Base-by-base conservation (phyloP, 1,140 invertebrate species). In the Rhagoletis pomonella region DNA sequence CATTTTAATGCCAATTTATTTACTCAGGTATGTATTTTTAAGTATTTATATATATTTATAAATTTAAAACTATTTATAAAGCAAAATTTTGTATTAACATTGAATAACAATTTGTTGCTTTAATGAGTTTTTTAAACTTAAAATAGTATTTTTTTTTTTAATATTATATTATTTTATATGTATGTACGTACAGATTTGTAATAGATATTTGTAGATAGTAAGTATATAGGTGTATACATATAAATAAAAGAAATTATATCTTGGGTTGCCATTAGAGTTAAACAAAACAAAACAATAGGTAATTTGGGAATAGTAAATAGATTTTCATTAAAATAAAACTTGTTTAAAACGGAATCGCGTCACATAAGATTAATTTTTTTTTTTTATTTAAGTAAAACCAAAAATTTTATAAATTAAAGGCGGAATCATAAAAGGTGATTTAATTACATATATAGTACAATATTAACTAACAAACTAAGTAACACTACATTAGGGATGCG, bases 1-100 rank as follows among this genome's bases (percentile, higher is more conserved):
- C 73, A 81, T 29, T 81, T 81, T 50, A 55, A 55, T 81, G 73
- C 73, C 73, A 81, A 81, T 81, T 81, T 81, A 81, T 81, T 81
- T 81, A 81, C 44, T 42, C 73, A 81, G 9, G 17, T 81, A 29
- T 81, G n/a, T 55, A 81, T 55, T 81, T 58, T 50, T 55, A 81
- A 29, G 17, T 81, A 81, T 81, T 55, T 81, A 81, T 81, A 55
- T 81, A 55, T 81, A 55, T 81, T 81, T 81, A 81, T 81, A 81
- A 81, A 55, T 81, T 81, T 81, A 81, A 81, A 81, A 81, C 73
- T 81, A 81, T 50, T 55, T 17, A 81, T 50, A 19, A 73, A 73
- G 69, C 69, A 42, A 73, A 47, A 44, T 1, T 29, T 73, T 50
- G 10, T 73, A 44, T 73, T 44, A 58, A 55, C 73, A 55, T 81